Percentiles rank a stretch among this genome's conserved stretches.
Evolutionary conservation across 2,113 vertebrate genomes (phyloP).

Genomic region (Edolisoma coerulescens): DNA sequence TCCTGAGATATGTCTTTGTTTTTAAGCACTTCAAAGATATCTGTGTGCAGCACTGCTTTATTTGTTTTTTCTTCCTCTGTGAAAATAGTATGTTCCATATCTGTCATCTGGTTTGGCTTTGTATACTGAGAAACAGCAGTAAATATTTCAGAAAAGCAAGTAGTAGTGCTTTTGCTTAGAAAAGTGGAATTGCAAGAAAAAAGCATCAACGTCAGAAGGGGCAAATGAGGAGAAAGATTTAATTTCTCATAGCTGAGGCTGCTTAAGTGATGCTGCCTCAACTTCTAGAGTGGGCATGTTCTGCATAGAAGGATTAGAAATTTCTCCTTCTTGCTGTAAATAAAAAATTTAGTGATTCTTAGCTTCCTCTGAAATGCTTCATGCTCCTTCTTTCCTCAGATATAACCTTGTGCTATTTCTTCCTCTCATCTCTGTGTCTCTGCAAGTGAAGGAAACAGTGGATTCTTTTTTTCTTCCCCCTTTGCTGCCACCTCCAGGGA

Average conservation of each 20-base stretch:
- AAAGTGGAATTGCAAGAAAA: neutral
- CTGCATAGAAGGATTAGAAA: neutral
- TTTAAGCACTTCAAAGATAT: neutral
- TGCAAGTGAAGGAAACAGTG: neutral
- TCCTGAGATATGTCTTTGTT: neutral
- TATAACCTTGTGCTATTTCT: neutral
- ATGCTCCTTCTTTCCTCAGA: neutral
- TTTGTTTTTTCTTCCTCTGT: neutral
- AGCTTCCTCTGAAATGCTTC: neutral
- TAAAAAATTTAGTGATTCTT: neutral
- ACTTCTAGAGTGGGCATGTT: neutral
- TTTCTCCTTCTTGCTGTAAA: neutral
- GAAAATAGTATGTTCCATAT: neutral
- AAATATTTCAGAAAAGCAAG: neutral
- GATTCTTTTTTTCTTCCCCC: neutral
- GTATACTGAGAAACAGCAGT: neutral
- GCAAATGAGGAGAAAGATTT: neutral
- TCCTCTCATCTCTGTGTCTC: neutral
- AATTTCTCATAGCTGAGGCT: neutral
- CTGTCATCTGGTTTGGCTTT: neutral
- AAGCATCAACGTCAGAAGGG: neutral
- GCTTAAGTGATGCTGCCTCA: neutral
- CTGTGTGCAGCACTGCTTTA: neutral
- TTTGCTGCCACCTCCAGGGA: neutral
- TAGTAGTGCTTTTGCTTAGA: neutral